Evolutionary conservation across 2,113 vertebrate genomes (phyloP).

Genomic region (Channa maculata): DNA sequence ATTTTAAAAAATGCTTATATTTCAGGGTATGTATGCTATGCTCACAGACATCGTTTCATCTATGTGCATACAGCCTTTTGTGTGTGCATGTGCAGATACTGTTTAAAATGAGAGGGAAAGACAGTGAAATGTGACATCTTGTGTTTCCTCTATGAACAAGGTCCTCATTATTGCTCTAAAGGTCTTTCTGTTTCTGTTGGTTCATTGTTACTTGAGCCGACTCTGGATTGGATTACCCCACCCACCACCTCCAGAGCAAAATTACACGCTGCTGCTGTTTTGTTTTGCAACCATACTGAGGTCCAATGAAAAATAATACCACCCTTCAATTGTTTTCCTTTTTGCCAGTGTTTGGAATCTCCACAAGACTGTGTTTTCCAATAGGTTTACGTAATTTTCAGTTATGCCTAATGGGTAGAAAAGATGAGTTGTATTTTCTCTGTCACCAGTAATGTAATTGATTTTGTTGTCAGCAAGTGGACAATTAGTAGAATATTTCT

Average conservation of each 20-base stretch:
- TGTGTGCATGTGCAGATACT: neutral
- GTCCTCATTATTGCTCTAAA: constrained; percentile 56
- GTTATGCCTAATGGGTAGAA: neutral
- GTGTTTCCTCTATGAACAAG: constrained; percentile 25
- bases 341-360: constrained; percentile 44
- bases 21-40: constrained; percentile 24
- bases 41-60: constrained; percentile 45
- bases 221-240: constrained; percentile 49
- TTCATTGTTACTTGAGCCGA: constrained; percentile 46
- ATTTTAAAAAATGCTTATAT: constrained; percentile 26
- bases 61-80: constrained; percentile 5
- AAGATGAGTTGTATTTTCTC: constrained; percentile 15
- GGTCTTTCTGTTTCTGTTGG: constrained; percentile 46
- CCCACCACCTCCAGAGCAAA: constrained; percentile 41
- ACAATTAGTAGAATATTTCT: constrained; percentile 17
- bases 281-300: constrained; percentile 46
- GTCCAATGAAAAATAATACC: constrained; percentile 46
- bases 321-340: constrained; percentile 40
- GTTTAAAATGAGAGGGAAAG: neutral
- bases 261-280: constrained; percentile 46
- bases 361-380: constrained; percentile 32
- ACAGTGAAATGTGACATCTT: constrained; percentile 6
- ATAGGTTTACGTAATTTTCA: constrained; percentile 26
- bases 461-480: constrained; percentile 15
- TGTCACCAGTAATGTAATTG: neutral